Percentiles rank a stretch among this genome's conserved stretches.
Conservation (phyloP, 2,797 vertebrate species). For the Sebastes nivosus region DNA sequence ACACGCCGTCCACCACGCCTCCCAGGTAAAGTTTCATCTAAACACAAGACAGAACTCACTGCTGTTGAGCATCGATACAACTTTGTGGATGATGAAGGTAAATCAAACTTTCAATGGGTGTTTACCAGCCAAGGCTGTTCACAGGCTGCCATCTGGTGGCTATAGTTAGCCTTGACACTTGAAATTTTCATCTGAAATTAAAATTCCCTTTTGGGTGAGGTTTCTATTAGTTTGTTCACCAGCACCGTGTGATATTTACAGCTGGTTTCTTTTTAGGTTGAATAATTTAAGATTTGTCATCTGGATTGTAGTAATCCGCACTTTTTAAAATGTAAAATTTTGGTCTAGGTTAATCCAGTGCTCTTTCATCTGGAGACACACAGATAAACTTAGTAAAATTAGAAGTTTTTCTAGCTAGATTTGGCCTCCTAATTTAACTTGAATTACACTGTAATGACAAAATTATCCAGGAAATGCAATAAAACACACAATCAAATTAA, state of each 20-base stretch:
- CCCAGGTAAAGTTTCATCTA: slow-evolving; percentile 73
- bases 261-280: neutral
- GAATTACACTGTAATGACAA: neutral
- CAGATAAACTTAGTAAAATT: neutral
- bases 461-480: neutral
- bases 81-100: neutral
- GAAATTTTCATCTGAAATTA: neutral
- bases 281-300: neutral
- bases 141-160: slow-evolving; percentile 50
- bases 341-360: neutral
- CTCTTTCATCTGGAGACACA: neutral
- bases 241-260: neutral
- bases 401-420: neutral
- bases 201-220: neutral
- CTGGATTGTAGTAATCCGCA: neutral
- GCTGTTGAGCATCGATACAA: no score
- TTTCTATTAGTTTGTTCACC: neutral
- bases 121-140: neutral
- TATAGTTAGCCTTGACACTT: neutral
- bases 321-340: neutral
- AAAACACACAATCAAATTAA: neutral
- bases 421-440: neutral
- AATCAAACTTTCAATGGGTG: neutral
- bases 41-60: neutral
- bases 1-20: slow-evolving; percentile 73